phyloP scores from a whole-genome alignment of 2,113 vertebrate species.

The Oenanthe oenanthe region DNA sequence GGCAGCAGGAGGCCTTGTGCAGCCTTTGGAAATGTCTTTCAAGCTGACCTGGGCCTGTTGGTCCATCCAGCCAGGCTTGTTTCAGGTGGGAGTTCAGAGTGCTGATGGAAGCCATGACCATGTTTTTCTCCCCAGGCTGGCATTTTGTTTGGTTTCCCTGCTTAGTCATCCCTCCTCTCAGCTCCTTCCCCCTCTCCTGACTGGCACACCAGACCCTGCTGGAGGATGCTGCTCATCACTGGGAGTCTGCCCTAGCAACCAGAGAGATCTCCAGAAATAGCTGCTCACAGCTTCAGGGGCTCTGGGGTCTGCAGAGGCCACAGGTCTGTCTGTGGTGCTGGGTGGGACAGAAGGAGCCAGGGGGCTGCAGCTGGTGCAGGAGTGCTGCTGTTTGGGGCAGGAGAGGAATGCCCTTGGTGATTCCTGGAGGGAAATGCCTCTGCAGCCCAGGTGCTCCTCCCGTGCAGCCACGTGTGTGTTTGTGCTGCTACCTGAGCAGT shows the following conservation, averaged over 20 bases:
- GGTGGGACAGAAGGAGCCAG: rapidly evolving
- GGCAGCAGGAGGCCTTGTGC: not conserved
- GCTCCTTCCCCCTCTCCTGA: not conserved
- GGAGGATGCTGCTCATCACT: not conserved
- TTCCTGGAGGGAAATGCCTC: not conserved
- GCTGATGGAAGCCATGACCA: not conserved
- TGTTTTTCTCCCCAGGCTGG: not conserved
- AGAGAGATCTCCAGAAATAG: not conserved
- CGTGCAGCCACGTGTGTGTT: not conserved
- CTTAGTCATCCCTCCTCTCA: constrained; percentile 10
- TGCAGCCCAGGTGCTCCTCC: not conserved
- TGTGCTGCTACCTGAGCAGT: not conserved
- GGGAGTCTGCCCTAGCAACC: constrained; percentile 51
- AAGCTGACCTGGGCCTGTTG: not conserved
- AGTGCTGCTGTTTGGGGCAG: not conserved
- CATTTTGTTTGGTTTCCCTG: not conserved
- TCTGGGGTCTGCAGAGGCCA: not conserved
- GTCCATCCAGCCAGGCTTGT: not conserved
- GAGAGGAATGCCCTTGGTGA: not conserved
- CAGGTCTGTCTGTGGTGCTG: not conserved
- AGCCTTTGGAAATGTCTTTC: not conserved
- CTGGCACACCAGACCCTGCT: not conserved
- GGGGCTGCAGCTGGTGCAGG: not conserved
- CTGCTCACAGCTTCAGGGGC: not conserved
- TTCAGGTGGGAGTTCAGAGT: not conserved